Evolutionary conservation across 2,797 vertebrate species (phyloP), one percentile per base, ranked within the genome.

Genomic region (Clarias laeviceps): DNA sequence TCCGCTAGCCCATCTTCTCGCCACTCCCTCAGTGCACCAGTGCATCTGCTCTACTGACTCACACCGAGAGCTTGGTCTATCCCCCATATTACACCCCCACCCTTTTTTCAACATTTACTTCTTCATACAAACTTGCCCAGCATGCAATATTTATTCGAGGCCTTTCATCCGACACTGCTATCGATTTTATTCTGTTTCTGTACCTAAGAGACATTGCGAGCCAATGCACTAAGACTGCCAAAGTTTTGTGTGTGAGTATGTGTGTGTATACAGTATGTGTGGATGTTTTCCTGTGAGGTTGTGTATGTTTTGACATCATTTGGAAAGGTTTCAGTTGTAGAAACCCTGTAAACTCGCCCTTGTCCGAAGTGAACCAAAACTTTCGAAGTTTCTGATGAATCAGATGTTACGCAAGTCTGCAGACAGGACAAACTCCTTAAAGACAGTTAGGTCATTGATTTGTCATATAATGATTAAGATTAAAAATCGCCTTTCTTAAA

Each of bases 141-240:
- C 83, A 89, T 90, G 92, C 90, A 90, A 85, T 92, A 90, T 92
- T 91, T 83, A 86, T 90, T 90, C 83, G 87, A 83, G 83, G 86
- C 91, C 72, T 87, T 85, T 90, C 85, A 90, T 83, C 83, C 64
- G 32, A 84, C 83, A 77, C 68, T 62, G 24, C 57, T 80, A 83
- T 87, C 59, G 78, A 86, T 86, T 88, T 84, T 59, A 40, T 85
- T 84, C 84, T 91, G 56, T 88, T 83, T 72, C 56, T 45, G 70
- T 66, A 82, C 77, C 81, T 76, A 82, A 72, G 76, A 87, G 76
- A 86, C 83, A 86, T 83, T 32, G 80, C 70, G 76, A 70, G 40
- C 81, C 59, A 65, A 77, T 87, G 76, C 82, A 68, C 83, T 78
- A 66, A 37, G 50, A 82, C 84, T 59, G 69, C 70, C 40, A 84